phyloP scores from a whole-genome alignment of 2,113 vertebrate species.

The Catharus minimus region DNA sequence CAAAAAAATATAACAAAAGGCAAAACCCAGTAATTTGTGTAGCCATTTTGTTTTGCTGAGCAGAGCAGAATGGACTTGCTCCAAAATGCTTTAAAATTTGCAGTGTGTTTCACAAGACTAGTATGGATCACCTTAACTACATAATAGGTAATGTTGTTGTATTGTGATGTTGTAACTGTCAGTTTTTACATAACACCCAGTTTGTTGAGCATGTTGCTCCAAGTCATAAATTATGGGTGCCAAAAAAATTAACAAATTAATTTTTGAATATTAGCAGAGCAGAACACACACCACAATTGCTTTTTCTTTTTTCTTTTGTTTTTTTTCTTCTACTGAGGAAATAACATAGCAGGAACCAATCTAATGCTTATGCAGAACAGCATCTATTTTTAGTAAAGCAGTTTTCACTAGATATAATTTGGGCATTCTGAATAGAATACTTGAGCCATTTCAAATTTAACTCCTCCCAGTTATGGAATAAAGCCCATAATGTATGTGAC shows the following conservation, averaged over 20 bases:
- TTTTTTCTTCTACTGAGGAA: neutral
- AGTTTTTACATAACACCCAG: neutral
- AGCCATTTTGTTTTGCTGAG: neutral
- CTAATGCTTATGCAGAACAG: conserved; percentile 43
- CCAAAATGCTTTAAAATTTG: neutral
- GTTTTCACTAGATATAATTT: conserved; percentile 43
- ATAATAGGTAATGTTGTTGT: neutral
- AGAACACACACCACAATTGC: neutral
- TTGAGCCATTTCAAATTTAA: neutral
- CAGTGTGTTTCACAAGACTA: neutral
- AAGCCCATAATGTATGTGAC: neutral
- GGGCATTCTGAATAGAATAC: conserved; percentile 3
- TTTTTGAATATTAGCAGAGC: neutral
- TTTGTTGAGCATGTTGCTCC: neutral
- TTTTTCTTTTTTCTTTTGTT: neutral
- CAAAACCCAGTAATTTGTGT: conserved; percentile 4
- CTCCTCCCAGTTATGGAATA: neutral
- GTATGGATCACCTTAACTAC: neutral
- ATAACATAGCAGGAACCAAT: conserved; percentile 11
- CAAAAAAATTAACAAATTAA: neutral
- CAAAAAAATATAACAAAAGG: conserved; percentile 3
- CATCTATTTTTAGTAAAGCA: conserved; percentile 58
- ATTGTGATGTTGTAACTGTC: neutral
- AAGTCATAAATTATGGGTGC: neutral
- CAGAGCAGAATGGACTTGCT: neutral